A percentile compares a stretch with the other conserved stretches of the same genome.
phyloP scores from a whole-genome alignment of 2,113 vertebrate species.

The Zapus hudsonius region DNA sequence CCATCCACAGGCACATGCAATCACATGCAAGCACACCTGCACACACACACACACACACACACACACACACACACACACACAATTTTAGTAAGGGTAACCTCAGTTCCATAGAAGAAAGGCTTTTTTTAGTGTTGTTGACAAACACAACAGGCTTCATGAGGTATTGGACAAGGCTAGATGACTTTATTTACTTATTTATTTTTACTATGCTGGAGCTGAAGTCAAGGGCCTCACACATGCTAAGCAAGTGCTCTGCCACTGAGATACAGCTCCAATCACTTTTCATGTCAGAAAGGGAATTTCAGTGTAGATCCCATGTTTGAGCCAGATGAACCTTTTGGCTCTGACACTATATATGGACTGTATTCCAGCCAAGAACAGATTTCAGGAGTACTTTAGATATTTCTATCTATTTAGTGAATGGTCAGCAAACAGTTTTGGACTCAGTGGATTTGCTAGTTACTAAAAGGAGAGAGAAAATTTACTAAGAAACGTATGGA shows the following conservation, averaged over 20 bases:
- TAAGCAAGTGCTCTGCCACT: not conserved
- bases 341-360: not conserved
- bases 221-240: not conserved
- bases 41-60: no score
- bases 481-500: not conserved
- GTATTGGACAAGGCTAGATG: not conserved
- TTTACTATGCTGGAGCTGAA: not conserved
- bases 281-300: not conserved
- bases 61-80: no score
- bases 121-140: not conserved
- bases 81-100: no score
- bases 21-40: no score
- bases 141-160: not conserved
- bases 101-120: not conserved
- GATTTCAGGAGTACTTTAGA: not conserved
- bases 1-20: no score
- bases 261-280: not conserved
- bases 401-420: no score
- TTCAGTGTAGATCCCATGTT: not conserved
- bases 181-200: not conserved
- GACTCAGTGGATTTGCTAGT: not conserved
- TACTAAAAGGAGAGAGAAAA: constrained; percentile 9
- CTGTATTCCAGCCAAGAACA: not conserved
- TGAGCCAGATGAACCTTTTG: not conserved
- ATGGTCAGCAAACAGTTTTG: not conserved